phyloP scores from a whole-genome alignment of 2,797 vertebrate genomes.

The Tenualosa thibaudeaui region DNA sequence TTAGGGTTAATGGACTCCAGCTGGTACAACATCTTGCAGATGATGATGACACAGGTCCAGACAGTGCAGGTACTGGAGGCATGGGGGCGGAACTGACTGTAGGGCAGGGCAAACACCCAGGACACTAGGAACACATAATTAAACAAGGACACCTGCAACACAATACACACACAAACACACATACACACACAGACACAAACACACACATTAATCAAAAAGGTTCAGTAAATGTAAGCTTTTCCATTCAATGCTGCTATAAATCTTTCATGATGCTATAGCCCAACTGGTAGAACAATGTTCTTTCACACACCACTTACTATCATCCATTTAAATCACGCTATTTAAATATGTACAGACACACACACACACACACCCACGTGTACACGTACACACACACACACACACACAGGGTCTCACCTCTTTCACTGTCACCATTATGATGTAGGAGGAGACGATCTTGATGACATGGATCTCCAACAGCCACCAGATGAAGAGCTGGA shows the following conservation, averaged over 20 bases:
- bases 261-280: no score
- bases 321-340: no score
- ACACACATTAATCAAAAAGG: not conserved
- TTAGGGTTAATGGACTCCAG: constrained; percentile 82
- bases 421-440: constrained; percentile 86
- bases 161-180: constrained; percentile 29
- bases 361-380: not conserved
- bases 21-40: constrained; percentile 99
- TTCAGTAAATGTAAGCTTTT: no score
- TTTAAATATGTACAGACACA: constrained; percentile 1
- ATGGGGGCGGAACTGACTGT: constrained; percentile 86
- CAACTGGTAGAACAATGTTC: no score
- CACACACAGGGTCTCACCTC: constrained; percentile 75
- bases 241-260: no score
- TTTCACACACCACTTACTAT: no score
- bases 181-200: not conserved
- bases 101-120: constrained; percentile 96
- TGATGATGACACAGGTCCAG: constrained; percentile 95
- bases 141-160: constrained; percentile 89
- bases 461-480: constrained; percentile 95
- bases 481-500: constrained; percentile 98
- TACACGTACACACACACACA: not conserved
- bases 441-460: constrained; percentile 93
- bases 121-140: constrained; percentile 94
- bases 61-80: constrained; percentile 93